These are phyloP conservation scores for Crocallis elinguaria DNA, from an alignment of 2,888 invertebrate species.

Conservation along the genomic window DNA sequence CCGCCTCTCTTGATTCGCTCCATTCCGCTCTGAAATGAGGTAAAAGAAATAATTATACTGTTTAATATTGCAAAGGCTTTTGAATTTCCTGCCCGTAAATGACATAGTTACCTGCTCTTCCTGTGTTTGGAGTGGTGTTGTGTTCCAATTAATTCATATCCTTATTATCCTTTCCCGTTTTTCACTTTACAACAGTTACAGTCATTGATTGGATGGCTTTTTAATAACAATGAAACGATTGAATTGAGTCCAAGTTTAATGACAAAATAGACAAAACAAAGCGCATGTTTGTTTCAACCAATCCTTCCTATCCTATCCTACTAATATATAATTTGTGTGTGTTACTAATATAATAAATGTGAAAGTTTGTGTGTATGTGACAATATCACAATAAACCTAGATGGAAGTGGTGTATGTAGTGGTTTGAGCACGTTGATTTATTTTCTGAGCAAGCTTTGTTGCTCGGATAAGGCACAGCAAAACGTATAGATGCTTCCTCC, in stretches of 20 bases:
- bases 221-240: neutral
- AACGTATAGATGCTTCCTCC: neutral
- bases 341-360: too few species aligned
- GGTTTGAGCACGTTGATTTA: neutral
- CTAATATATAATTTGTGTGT: too few species aligned
- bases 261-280: too few species aligned
- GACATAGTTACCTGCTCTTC: slow-evolving; percentile 26
- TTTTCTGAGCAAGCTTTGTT: neutral
- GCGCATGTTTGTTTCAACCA: too few species aligned
- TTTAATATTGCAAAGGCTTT: slow-evolving; percentile 20
- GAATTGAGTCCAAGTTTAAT: neutral
- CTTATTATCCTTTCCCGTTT: slow-evolving; percentile 1
- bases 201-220: slow-evolving; percentile 7
- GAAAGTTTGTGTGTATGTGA: too few species aligned
- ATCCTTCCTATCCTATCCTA: too few species aligned
- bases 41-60: slow-evolving; percentile 22
- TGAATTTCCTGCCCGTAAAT: slow-evolving; percentile 24
- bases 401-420: too few species aligned
- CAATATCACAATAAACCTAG: too few species aligned
- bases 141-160: slow-evolving; percentile 1
- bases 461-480: neutral
- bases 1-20: neutral
- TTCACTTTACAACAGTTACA: neutral
- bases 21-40: slow-evolving; percentile 17
- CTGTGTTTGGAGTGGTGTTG: slow-evolving; percentile 11